A percentile compares a stretch with the other conserved stretches of the same genome.
These are phyloP conservation scores for Butorides virescens DNA, from an alignment of 2,113 vertebrate species.

Conservation along the genomic window DNA sequence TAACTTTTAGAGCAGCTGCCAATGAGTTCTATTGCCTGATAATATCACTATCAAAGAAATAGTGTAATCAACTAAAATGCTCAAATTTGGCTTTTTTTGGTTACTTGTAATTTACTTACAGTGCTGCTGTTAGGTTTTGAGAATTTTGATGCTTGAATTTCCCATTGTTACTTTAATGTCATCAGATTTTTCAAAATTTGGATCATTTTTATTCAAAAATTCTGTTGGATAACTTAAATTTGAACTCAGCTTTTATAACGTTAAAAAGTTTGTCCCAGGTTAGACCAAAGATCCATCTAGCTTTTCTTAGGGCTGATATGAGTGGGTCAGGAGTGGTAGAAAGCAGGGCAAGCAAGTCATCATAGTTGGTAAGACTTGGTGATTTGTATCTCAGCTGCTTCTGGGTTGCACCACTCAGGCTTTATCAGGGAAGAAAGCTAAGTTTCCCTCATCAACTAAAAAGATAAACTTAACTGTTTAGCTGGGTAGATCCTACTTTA, in stretches of 20 bases:
- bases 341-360: neutral
- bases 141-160: neutral
- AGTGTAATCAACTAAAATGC: neutral
- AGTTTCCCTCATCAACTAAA: neutral
- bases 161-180: neutral
- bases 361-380: neutral
- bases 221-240: neutral
- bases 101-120: neutral
- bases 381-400: neutral
- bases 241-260: neutral
- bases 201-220: neutral
- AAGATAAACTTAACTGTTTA: neutral
- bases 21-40: neutral
- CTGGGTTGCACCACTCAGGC: neutral
- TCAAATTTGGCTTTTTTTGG: neutral
- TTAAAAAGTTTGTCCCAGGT: neutral
- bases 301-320: neutral
- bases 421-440: neutral
- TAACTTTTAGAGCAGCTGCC: neutral
- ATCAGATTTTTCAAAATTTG: neutral
- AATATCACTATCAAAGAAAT: neutral
- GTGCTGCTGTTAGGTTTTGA: neutral
- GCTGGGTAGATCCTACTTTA: neutral
- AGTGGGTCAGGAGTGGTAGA: neutral
- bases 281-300: neutral